Conservation (phyloP, 2,113 vertebrate species). For the Monarcha castaneiventris region DNA sequence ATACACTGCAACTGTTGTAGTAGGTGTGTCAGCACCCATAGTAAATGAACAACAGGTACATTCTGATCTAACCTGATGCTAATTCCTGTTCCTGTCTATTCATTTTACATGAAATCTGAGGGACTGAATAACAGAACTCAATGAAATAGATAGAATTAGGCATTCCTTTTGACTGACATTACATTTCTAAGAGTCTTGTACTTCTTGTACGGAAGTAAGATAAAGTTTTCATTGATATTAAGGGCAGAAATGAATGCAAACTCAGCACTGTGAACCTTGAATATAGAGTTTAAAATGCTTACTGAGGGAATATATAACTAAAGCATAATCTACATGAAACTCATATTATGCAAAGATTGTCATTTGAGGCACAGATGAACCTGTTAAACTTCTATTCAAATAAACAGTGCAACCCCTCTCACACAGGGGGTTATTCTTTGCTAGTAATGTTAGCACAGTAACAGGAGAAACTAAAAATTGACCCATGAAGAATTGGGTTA, state of each 20-base stretch:
- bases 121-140: not conserved
- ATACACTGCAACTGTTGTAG: not conserved
- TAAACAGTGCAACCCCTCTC: not conserved
- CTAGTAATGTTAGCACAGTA: not conserved
- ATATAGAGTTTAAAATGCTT: not conserved
- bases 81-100: not conserved
- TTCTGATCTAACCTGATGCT: not conserved
- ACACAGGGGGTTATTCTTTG: not conserved
- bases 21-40: not conserved
- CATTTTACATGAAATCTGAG: not conserved
- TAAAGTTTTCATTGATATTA: not conserved
- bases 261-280: not conserved
- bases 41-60: not conserved
- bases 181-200: not conserved
- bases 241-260: not conserved
- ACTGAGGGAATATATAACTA: not conserved
- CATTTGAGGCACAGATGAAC: not conserved
- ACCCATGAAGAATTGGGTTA: not conserved
- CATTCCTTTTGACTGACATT: not conserved
- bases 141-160: not conserved
- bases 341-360: not conserved
- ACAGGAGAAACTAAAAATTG: not conserved
- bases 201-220: not conserved
- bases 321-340: not conserved
- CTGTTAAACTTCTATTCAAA: not conserved